These are phyloP conservation scores for Anthoptus insignis DNA, from an alignment of 2,888 invertebrate species.

Conservation along the genomic window DNA sequence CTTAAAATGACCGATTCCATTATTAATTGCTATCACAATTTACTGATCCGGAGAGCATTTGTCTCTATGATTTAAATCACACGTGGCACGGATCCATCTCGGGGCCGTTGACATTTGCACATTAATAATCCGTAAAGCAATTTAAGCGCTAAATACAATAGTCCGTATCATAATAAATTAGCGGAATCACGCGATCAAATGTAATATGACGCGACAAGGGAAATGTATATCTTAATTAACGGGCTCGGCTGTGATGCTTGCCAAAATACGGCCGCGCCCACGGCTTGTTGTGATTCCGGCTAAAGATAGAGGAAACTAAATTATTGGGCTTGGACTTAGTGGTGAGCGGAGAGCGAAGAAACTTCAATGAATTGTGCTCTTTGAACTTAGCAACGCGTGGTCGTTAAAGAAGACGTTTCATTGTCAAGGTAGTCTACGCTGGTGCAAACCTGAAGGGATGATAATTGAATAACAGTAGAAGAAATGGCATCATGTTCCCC, in stretches of 20 bases:
- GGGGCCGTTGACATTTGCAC: constrained; percentile 11
- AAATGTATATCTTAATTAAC: constrained; percentile 56
- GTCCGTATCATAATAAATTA: constrained; percentile 43
- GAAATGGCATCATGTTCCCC: too few relatives aligned
- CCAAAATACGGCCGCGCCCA: constrained; percentile 47
- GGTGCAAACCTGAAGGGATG: too few relatives aligned
- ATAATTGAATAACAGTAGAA: too few relatives aligned
- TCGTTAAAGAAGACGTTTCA: too few relatives aligned
- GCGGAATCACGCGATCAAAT: constrained; percentile 53
- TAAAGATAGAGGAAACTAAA: constrained; percentile 56
- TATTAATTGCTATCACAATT: background rate
- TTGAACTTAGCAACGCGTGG: too few relatives aligned
- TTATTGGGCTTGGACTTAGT: background rate
- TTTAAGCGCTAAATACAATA: constrained; percentile 28
- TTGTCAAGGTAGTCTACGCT: too few relatives aligned
- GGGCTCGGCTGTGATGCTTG: constrained; percentile 41
- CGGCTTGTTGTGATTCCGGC: constrained; percentile 51
- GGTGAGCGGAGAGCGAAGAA: constrained; percentile 8
- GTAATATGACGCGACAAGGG: constrained; percentile 54
- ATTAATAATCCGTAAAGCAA: constrained; percentile 27
- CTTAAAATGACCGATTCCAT: background rate
- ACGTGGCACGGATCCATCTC: background rate
- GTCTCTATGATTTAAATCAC: background rate
- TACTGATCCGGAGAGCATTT: background rate
- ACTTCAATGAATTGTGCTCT: too few relatives aligned